A percentile compares a stretch with the other conserved stretches of the same genome.
phyloP scores from a whole-genome alignment of 2,113 vertebrate species.

The Podocnemis expansa region DNA sequence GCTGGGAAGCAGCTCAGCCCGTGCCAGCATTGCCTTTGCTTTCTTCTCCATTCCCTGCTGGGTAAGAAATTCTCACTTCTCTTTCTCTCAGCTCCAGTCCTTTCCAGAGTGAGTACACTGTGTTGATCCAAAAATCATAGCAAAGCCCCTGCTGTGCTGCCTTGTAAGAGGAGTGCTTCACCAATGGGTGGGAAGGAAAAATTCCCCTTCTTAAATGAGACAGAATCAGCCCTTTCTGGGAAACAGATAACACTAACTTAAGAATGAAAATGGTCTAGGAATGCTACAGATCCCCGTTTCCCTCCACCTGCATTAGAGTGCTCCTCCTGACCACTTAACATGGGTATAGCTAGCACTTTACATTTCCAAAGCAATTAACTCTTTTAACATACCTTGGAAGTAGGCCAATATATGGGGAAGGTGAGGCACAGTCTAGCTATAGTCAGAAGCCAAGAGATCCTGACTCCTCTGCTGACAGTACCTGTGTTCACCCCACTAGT shows the following conservation, averaged over 20 bases:
- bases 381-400: not conserved
- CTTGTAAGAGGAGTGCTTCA: not conserved
- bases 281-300: not conserved
- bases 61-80: slow-evolving; percentile 51
- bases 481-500: not conserved
- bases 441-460: not conserved
- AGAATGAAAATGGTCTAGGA: not conserved
- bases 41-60: slow-evolving; percentile 69
- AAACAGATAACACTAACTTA: not conserved
- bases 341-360: not conserved
- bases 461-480: not conserved
- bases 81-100: too few relatives aligned
- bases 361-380: not conserved
- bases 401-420: not conserved
- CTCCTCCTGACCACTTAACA: not conserved
- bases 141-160: not conserved
- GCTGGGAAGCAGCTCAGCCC: slow-evolving; percentile 55
- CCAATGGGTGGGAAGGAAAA: not conserved
- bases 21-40: slow-evolving; percentile 52
- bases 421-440: not conserved
- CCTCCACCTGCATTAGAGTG: not conserved
- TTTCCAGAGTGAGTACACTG: not conserved
- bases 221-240: not conserved
- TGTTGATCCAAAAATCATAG: not conserved
- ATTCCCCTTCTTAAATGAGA: not conserved